These are phyloP conservation scores for Novumbra hubbsi DNA, from an alignment of 2,797 vertebrate genomes.

Conservation along the genomic window DNA sequence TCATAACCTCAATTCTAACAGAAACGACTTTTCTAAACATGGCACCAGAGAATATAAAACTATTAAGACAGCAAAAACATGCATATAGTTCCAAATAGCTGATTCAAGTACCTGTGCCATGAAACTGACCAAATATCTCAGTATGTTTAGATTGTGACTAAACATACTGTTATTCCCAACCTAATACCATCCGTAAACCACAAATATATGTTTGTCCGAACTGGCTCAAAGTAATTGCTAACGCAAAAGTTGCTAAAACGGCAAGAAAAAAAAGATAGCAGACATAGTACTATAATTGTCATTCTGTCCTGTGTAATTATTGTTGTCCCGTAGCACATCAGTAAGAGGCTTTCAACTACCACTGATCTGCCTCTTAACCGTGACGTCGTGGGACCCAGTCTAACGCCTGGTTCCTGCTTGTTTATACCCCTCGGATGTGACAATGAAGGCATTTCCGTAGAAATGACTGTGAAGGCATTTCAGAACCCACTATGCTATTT, in stretches of 20 bases:
- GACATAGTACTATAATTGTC: slow-evolving; percentile 54
- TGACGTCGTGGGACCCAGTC: slow-evolving; percentile 7
- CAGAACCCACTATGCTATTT: not conserved
- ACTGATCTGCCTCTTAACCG: slow-evolving; percentile 42
- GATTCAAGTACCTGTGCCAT: not conserved
- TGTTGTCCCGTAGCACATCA: slow-evolving; percentile 54
- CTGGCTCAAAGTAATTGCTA: slow-evolving; percentile 43
- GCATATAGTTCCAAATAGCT: not conserved
- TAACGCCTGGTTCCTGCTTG: not conserved
- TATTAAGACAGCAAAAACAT: not conserved
- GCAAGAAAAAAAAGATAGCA: not conserved
- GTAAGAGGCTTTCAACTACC: slow-evolving; percentile 43
- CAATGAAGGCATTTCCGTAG: not conserved
- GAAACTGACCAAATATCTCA: not conserved
- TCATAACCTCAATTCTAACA: not conserved
- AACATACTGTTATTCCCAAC: not conserved
- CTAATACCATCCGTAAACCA: slow-evolving; percentile 4
- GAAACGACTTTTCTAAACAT: not conserved
- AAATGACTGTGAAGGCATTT: not conserved
- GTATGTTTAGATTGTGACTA: not conserved
- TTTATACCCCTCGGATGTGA: not conserved
- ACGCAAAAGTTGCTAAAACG: slow-evolving; percentile 23
- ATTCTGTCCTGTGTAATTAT: slow-evolving; percentile 71
- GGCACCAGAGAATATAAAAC: not conserved
- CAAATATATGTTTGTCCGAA: slow-evolving; percentile 51